phyloP scores from a whole-genome alignment of 2,797 vertebrate genomes.

The Merluccius polli region DNA sequence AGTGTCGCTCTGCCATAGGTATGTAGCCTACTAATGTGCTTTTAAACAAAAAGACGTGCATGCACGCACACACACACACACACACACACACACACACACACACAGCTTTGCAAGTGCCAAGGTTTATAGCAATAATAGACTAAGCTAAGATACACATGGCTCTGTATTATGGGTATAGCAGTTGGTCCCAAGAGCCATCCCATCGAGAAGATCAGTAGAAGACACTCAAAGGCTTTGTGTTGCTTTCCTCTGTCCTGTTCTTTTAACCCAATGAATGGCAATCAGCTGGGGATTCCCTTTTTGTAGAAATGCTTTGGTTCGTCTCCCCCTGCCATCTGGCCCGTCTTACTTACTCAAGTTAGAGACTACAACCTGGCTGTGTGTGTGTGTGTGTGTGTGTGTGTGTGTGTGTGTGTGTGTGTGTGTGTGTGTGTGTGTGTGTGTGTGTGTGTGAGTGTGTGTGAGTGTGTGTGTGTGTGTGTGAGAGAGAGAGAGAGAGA shows the following conservation, averaged over 20 bases:
- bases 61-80: too few relatives aligned
- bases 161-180: background rate
- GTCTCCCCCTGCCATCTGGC: background rate
- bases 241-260: background rate
- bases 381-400: background rate
- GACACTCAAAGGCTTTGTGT: background rate
- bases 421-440: background rate
- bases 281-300: background rate
- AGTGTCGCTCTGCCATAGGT: background rate
- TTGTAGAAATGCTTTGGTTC: background rate
- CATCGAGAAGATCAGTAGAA: background rate
- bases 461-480: background rate
- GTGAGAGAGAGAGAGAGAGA: too few relatives aligned
- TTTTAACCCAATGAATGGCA: background rate
- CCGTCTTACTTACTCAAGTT: background rate
- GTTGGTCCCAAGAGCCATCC: background rate
- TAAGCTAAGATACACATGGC: background rate
- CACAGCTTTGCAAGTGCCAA: background rate
- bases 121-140: background rate
- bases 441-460: background rate
- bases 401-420: conserved; percentile 1
- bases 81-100: too few relatives aligned
- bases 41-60: too few relatives aligned
- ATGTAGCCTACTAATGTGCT: background rate
- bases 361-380: background rate